Conservation (phyloP, 2,113 vertebrate genomes). For the Nyctibius bracteatus region DNA sequence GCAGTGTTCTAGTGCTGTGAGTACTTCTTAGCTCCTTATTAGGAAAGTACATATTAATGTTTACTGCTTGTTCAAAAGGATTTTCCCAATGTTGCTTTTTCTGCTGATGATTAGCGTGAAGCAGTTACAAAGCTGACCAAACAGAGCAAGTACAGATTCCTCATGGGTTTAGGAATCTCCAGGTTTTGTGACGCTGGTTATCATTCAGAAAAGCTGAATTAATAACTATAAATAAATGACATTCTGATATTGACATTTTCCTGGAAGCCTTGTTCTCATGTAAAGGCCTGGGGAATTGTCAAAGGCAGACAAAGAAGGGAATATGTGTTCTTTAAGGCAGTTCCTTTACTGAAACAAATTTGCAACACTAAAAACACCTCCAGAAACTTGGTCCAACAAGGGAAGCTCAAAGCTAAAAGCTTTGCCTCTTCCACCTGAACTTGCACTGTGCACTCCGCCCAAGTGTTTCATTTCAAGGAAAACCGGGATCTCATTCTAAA, state of each 20-base stretch:
- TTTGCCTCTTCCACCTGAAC: not conserved
- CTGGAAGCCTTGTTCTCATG: not conserved
- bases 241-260: not conserved
- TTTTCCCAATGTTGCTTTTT: not conserved
- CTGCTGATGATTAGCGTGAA: not conserved
- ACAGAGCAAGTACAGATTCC: not conserved
- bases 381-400: not conserved
- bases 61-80: not conserved
- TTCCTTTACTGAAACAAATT: not conserved
- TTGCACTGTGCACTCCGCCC: fast-evolving
- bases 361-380: not conserved
- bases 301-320: not conserved
- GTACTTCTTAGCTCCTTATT: not conserved
- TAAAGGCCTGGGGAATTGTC: not conserved
- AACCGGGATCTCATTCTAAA: not conserved
- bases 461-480: not conserved
- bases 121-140: not conserved
- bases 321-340: not conserved
- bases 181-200: not conserved
- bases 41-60: not conserved
- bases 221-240: not conserved
- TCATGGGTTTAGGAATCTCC: not conserved
- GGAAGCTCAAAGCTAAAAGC: not conserved
- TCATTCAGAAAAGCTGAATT: not conserved
- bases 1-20: not conserved